A percentile compares a stretch with the other conserved stretches of the same genome.
phyloP scores from a whole-genome alignment of 2,888 invertebrate species.

The Drosophila melanosoma region DNA sequence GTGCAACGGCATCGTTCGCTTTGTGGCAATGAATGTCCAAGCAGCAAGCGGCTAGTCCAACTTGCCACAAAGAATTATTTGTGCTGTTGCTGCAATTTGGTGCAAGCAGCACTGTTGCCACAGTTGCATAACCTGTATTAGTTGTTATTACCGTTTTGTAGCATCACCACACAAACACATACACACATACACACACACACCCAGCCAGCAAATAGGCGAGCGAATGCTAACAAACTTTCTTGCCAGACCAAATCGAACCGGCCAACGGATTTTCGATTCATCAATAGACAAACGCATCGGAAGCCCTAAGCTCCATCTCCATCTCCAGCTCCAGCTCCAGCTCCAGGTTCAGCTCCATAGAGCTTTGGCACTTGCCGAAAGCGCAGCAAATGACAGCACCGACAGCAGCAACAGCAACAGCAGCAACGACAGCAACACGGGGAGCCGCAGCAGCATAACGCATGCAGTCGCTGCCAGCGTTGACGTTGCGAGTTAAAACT shows the following conservation, averaged over 20 bases:
- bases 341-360: neutral
- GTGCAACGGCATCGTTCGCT: conserved; percentile 55
- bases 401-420: conserved; percentile 18
- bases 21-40: conserved; percentile 48
- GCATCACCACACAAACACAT: conserved; percentile 36
- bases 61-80: conserved; percentile 45
- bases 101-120: conserved; percentile 53
- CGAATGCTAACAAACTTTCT: conserved; percentile 41
- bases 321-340: neutral
- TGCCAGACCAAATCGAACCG: conserved; percentile 17
- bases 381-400: conserved; percentile 58
- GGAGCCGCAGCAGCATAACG: conserved; percentile 27
- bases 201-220: conserved; percentile 12
- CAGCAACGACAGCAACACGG: conserved; percentile 8
- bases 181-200: neutral
- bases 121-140: conserved; percentile 78
- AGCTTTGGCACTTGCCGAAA: conserved; percentile 73
- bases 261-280: conserved; percentile 57
- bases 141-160: conserved; percentile 76
- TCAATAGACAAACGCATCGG: conserved; percentile 48
- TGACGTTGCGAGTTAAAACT: conserved; percentile 20
- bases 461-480: conserved; percentile 40
- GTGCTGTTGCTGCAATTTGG: conserved; percentile 53
- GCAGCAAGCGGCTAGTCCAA: conserved; percentile 31
- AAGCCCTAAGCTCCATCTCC: conserved; percentile 46